These are phyloP conservation scores for Cephus nigrinus DNA, from an alignment of 2,888 invertebrate species.

Conservation along the genomic window DNA sequence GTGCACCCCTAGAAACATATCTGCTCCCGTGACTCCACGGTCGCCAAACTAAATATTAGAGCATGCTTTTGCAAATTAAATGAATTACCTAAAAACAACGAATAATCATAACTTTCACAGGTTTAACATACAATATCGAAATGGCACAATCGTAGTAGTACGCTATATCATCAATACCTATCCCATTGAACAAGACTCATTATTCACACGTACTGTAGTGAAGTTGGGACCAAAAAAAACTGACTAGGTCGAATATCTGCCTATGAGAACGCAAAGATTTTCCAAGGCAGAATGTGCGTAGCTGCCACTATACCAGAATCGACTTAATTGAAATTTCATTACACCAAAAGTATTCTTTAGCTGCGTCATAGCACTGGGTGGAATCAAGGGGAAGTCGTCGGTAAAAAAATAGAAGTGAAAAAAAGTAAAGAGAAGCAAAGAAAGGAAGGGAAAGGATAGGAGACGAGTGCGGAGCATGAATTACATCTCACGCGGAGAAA, in stretches of 20 bases:
- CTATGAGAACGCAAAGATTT: constrained; percentile 31
- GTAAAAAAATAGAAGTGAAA: not conserved
- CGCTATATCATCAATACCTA: not conserved
- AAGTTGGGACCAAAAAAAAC: constrained; percentile 29
- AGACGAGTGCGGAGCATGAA: not conserved
- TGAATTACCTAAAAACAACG: not conserved
- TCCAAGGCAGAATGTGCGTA: constrained; percentile 14
- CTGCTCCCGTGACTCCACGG: too few relatives aligned
- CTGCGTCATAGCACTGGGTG: not conserved
- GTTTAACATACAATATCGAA: not conserved
- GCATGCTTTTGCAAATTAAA: not conserved
- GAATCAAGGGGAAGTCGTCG: not conserved
- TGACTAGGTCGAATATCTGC: constrained; percentile 29
- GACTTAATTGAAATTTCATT: constrained; percentile 45
- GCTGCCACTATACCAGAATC: constrained; percentile 26
- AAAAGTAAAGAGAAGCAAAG: not conserved
- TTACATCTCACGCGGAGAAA: not conserved
- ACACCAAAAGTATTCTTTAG: constrained; percentile 36
- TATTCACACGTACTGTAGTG: constrained; percentile 38
- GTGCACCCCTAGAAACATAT: too few relatives aligned
- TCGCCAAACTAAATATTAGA: not conserved
- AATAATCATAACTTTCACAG: not conserved
- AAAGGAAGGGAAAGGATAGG: not conserved
- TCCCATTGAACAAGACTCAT: constrained; percentile 11
- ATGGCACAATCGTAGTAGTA: not conserved